Evolutionary conservation across 1,140 invertebrate species (phyloP).

Genomic region (Eurosta solidaginis): DNA sequence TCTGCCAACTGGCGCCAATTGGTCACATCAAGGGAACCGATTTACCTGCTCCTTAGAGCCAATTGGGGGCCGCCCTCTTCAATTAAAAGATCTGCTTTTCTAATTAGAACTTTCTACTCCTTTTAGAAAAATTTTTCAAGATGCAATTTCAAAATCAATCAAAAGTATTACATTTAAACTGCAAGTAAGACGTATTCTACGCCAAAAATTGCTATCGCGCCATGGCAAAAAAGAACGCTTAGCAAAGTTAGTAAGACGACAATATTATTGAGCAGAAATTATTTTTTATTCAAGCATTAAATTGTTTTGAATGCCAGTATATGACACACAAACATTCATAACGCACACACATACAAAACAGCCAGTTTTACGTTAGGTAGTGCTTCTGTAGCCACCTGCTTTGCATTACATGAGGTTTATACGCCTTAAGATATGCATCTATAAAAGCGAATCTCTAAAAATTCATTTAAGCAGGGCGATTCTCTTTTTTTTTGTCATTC

Average conservation of each 20-base stretch:
- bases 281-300: conserved; percentile 35
- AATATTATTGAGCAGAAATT: not conserved
- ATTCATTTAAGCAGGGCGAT: not conserved
- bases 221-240: not conserved
- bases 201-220: not conserved
- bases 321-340: not conserved
- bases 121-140: no score
- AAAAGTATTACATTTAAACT: not conserved
- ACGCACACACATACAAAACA: not conserved
- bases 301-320: conserved; percentile 35
- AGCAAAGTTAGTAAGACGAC: not conserved
- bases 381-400: conserved; percentile 3
- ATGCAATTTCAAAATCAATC: no score
- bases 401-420: not conserved
- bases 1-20: no score
- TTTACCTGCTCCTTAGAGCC: no score
- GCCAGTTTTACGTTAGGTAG: no score
- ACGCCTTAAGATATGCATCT: conserved; percentile 16
- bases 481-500: not conserved
- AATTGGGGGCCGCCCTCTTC: no score
- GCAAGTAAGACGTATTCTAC: not conserved
- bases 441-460: not conserved
- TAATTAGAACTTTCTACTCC: no score
- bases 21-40: no score
- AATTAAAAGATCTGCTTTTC: no score